phyloP scores from a whole-genome alignment of 2,113 vertebrate genomes.

The Psammodynastes pulverulentus region DNA sequence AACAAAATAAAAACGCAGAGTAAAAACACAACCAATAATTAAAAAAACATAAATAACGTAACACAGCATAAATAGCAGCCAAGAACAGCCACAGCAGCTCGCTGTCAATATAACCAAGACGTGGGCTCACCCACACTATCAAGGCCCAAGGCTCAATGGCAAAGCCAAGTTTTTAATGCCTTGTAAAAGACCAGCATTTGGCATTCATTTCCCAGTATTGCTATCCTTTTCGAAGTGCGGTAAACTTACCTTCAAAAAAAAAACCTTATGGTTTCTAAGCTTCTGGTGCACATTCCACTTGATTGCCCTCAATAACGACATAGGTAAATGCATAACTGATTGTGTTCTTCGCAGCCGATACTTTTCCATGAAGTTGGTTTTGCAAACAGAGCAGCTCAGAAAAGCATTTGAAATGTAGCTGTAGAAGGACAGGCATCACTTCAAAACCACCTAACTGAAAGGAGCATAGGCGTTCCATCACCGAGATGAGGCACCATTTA shows the following conservation, averaged over 20 bases:
- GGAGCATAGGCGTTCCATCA: conserved; percentile 27
- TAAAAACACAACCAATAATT: not conserved
- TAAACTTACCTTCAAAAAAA: not conserved
- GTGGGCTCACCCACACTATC: not conserved
- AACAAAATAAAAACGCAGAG: not conserved
- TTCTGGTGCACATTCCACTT: conserved; percentile 2
- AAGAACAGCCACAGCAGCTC: not conserved
- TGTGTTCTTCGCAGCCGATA: not conserved
- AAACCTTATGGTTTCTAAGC: not conserved
- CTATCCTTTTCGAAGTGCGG: conserved; percentile 16
- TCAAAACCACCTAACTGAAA: conserved; percentile 54
- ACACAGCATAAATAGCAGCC: not conserved
- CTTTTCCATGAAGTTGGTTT: conserved; percentile 26
- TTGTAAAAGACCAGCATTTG: not conserved
- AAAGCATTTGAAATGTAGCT: conserved; percentile 24
- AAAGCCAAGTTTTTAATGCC: not conserved
- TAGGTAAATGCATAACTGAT: conserved; percentile 17
- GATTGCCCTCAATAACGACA: conserved; percentile 12
- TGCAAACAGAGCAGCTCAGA: conserved; percentile 22
- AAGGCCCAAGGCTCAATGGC: not conserved
- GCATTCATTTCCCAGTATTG: conserved; percentile 11
- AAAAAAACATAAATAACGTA: not conserved
- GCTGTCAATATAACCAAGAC: not conserved
- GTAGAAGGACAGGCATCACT: conserved; percentile 17
- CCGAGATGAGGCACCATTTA: not conserved